Percentiles rank a stretch among this genome's conserved stretches.
Conservation (phyloP, 2,797 vertebrate genomes). For the Carcharodon carcharias region DNA sequence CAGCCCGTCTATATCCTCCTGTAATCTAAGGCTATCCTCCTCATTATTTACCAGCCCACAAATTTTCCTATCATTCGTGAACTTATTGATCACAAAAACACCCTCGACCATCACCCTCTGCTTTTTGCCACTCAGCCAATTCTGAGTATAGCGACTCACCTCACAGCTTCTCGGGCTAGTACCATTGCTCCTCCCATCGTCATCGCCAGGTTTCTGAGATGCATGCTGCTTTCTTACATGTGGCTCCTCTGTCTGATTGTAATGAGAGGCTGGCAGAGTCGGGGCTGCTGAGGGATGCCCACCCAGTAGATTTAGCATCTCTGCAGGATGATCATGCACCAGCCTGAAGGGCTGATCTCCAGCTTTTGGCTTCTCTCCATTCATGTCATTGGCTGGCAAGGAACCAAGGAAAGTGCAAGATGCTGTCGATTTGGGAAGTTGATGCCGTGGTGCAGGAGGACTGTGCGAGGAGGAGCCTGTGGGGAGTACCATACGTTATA, state of each 20-base stretch:
- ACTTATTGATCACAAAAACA: no score
- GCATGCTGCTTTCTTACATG: background rate
- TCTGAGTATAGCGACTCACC: background rate
- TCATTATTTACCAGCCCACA: no score
- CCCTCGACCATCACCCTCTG: no score
- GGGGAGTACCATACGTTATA: background rate
- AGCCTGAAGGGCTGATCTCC: background rate
- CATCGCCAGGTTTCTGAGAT: background rate
- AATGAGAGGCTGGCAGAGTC: background rate
- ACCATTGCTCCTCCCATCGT: background rate
- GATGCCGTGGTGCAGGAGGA: background rate
- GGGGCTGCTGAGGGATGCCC: no score
- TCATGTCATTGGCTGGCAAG: background rate
- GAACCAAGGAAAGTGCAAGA: background rate
- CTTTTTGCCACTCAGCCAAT: no score
- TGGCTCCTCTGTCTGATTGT: background rate
- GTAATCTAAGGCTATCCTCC: no score
- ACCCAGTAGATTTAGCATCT: background rate
- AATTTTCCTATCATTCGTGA: no score
- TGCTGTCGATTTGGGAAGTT: background rate
- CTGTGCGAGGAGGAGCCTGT: background rate
- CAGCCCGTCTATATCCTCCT: no score
- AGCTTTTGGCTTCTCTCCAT: background rate
- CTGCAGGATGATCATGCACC: background rate
- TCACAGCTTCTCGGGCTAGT: background rate